These are phyloP conservation scores for Laspeyria flexula DNA, from an alignment of 2,888 invertebrate genomes.

Conservation along the genomic window DNA sequence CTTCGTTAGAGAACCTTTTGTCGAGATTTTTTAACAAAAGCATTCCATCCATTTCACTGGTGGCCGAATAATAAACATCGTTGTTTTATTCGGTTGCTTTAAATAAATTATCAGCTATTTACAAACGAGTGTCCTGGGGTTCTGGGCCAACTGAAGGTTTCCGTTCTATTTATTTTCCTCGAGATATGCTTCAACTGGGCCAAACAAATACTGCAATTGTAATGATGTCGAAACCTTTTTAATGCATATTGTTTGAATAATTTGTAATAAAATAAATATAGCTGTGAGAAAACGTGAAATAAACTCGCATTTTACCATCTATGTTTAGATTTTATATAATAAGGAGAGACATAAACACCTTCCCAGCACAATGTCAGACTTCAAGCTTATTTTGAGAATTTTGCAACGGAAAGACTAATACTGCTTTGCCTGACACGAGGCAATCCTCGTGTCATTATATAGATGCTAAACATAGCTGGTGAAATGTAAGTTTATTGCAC, in stretches of 20 bases:
- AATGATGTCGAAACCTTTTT: not conserved
- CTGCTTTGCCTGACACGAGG: too few species aligned
- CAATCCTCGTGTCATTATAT: too few species aligned
- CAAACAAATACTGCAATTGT: conserved; percentile 4
- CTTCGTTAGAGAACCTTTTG: conserved; percentile 24
- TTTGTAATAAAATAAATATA: too few species aligned
- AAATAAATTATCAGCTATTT: conserved; percentile 36
- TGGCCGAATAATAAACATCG: conserved; percentile 28
- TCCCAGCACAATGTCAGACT: too few species aligned
- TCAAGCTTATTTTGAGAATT: too few species aligned
- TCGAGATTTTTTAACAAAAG: conserved; percentile 20
- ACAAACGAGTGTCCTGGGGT: conserved; percentile 25
- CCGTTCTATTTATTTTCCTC: conserved; percentile 26
- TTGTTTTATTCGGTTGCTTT: conserved; percentile 34
- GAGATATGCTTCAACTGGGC: conserved; percentile 16
- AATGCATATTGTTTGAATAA: not conserved
- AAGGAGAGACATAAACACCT: too few species aligned
- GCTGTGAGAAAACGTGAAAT: too few species aligned
- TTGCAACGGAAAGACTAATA: too few species aligned
- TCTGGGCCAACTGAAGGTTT: conserved; percentile 3
- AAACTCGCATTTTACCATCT: too few species aligned
- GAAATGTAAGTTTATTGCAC: too few species aligned
- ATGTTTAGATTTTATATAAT: too few species aligned
- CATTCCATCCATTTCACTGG: conserved; percentile 21
- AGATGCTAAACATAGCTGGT: too few species aligned